Base-by-base conservation (phyloP, 2,797 vertebrate genomes). In the Coranthus polyacanthus region DNA sequence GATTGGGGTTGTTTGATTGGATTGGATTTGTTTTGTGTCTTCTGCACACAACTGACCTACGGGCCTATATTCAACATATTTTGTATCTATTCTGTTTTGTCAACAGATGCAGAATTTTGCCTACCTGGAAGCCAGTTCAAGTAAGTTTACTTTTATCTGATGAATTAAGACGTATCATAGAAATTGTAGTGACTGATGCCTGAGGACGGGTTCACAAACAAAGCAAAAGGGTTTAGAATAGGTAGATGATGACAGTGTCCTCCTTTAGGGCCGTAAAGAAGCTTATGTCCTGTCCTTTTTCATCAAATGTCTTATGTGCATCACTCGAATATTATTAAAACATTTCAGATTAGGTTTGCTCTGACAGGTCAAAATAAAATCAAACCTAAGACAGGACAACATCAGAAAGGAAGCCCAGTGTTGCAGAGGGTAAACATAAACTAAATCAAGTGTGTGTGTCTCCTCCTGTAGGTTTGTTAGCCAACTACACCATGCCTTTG, bases 81-180 rank as follows among this genome's bases (percentile, higher is more conserved):
- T 32, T 32, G 29, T 0, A 2, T 72, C 0, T 75, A 20, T 57
- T 15, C 0, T 43, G 4, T 56, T 59, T 61, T 56, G 0, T 53
- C 46, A 57, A 79, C 85, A 91, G 90, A 79, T 68, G 76, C 22
- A 86, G 22, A 87, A 88, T 4, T 81, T 87, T 62, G 67, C 36
- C 10, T 83, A 68, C 24, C 13, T 92, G 61, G 0, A 21, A 5
- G 15, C 66, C 13, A 4, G 0, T 0, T 9, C 6, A 55, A 50
- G 92, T 93, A 84, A 92, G 90, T 90, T 0, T 2, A 4, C 3
- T 47, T 60, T 1, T 16, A 26, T 34, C 45, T 68, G 1, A 11
- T 66, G 6, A 37, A 62, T 37, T 0, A 2, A 38, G 6, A 12
- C 3, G 22, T n/a, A n/a, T n/a, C n/a, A n/a, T n/a, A n/a, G n/a